phyloP scores from a whole-genome alignment of 2,797 vertebrate species.

The Protonibea diacanthus region DNA sequence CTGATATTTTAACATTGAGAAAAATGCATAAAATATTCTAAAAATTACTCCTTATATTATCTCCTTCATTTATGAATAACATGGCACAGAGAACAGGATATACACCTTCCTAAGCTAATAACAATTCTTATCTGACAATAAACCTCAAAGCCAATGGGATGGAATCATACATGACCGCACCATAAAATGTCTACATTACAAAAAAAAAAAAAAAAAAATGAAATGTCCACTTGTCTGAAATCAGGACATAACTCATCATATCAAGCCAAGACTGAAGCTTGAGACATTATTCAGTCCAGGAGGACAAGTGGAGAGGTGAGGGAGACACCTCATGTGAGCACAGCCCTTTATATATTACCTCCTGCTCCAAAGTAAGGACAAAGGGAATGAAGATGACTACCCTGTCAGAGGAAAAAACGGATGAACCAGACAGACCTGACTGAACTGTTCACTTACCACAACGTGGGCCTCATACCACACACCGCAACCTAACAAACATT shows the following conservation, averaged over 20 bases:
- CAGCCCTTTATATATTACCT: slow-evolving; percentile 83
- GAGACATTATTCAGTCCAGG: slow-evolving; percentile 78
- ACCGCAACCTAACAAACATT: slow-evolving; percentile 41
- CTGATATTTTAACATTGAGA: background rate
- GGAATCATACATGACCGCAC: slow-evolving; percentile 56
- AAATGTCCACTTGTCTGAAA: slow-evolving; percentile 69
- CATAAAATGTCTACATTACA: slow-evolving; percentile 72
- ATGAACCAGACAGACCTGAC: slow-evolving; percentile 80
- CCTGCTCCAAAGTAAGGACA: slow-evolving; percentile 85
- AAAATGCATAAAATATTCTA: background rate
- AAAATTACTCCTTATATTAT: background rate
- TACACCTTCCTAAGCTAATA: slow-evolving; percentile 21
- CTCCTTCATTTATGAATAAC: background rate
- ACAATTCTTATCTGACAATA: slow-evolving; percentile 28
- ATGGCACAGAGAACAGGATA: background rate
- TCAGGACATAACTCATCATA: slow-evolving; percentile 78
- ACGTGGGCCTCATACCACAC: slow-evolving; percentile 50
- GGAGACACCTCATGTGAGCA: slow-evolving; percentile 78
- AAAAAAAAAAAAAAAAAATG: slow-evolving; percentile 63
- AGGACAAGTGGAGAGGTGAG: slow-evolving; percentile 77
- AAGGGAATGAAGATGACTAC: slow-evolving; percentile 86
- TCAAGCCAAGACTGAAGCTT: slow-evolving; percentile 64
- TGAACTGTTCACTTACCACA: slow-evolving; percentile 77
- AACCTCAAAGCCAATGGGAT: slow-evolving; percentile 57
- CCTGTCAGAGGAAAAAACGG: slow-evolving; percentile 79